Evolutionary conservation across 2,888 invertebrate species (phyloP), one percentile per base, ranked within the genome.

Genomic region (Orchestes rusci): DNA sequence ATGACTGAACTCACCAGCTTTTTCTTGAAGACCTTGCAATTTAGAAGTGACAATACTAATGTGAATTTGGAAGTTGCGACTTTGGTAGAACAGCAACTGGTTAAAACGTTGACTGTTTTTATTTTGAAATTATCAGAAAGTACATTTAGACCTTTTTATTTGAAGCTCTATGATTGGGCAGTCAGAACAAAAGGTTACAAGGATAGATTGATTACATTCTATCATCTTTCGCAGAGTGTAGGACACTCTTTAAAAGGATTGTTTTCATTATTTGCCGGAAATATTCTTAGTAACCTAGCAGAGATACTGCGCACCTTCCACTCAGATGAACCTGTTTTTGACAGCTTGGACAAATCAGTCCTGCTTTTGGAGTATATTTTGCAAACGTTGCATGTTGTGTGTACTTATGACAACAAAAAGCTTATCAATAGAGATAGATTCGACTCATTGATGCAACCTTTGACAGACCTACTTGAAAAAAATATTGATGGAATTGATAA

Each of bases 381-480:
- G 10, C 73, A 78, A 57, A 90, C 89, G 1, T 68, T 95, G 10
- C 72, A 79, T 39, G 76, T 79, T 16, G 80, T 93, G 1, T 94
- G 92, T 63, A 68, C 81, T 38, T 82, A 92, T 56, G 91, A 92
- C 62, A 83, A 79, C 35, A 85, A 86, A 52, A 83, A 82, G 58
- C 92, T 93, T 62, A 69, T 93, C 0, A 91, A 83, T 60, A 82
- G 84, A 53, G 88, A 91, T 53, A 72, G 88, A 36, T 94, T 94
- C 65, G 84, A 90, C 52, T 73, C 81, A 0, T 67, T 96, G 1
- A 81, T 90, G 77, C 84, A 85, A 52, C 89, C 93, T 0, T 70
- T 96, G 8, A 86, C 93, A 0, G 90, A 95, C 66, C 93, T 94
- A 69, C 62, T 90, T 43, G 89, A 90, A 61, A 90, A 89, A 61